These are phyloP conservation scores for Zele albiditarsus DNA, from an alignment of 2,888 invertebrate genomes.

Conservation along the genomic window DNA sequence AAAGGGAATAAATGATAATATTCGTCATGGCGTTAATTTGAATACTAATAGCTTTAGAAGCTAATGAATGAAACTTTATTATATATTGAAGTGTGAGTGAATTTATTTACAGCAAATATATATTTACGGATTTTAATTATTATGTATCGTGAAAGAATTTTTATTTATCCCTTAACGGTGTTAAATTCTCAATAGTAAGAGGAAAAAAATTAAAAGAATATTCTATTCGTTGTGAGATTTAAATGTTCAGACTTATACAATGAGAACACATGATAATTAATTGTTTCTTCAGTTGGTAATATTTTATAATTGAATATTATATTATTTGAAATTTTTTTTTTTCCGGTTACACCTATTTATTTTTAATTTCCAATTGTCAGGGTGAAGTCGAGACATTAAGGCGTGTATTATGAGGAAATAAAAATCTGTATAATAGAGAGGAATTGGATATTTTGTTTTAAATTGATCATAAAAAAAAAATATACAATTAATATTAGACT, in stretches of 20 bases:
- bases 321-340: not conserved
- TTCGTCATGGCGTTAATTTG: slow-evolving; percentile 4
- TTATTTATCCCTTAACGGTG: slow-evolving; percentile 1
- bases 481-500: not conserved
- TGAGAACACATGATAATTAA: not conserved
- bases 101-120: slow-evolving; percentile 13
- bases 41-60: slow-evolving; percentile 6
- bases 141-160: slow-evolving; percentile 1
- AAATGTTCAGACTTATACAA: not conserved
- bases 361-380: not conserved
- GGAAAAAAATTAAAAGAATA: not conserved
- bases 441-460: not conserved
- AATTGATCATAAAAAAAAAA: not conserved
- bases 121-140: slow-evolving; percentile 8
- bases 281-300: not conserved
- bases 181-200: not conserved
- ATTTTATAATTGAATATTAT: not conserved
- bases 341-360: not conserved
- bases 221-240: not conserved
- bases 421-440: not conserved
- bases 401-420: not conserved
- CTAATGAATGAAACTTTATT: slow-evolving; percentile 16
- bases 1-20: not conserved
- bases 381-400: not conserved
- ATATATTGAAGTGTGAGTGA: slow-evolving; percentile 12